phyloP scores from a whole-genome alignment of 2,113 vertebrate genomes.

The Zeus faber region DNA sequence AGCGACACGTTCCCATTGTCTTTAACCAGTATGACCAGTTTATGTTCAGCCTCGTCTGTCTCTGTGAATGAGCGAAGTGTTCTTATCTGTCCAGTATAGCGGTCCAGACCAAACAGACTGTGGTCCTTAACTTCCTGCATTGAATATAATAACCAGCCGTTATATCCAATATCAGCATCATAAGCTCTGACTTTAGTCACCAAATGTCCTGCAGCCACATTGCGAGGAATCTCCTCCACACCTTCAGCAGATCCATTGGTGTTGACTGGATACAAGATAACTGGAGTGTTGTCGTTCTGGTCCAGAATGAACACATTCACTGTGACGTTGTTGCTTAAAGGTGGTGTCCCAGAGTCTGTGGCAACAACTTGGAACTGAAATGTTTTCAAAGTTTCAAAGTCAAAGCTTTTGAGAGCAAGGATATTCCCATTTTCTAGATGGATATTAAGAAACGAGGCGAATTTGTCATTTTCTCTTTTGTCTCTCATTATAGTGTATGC shows the following conservation, averaged over 20 bases:
- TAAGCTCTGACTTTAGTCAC: slow-evolving; percentile 53
- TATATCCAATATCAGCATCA: slow-evolving; percentile 61
- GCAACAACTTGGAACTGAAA: slow-evolving; percentile 53
- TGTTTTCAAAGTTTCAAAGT: slow-evolving; percentile 25
- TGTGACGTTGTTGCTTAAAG: slow-evolving; percentile 42
- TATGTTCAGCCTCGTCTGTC: slow-evolving; percentile 46
- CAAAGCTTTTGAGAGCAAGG: slow-evolving; percentile 24
- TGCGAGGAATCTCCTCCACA: slow-evolving; percentile 28
- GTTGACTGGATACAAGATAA: slow-evolving; percentile 22
- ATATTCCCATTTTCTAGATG: slow-evolving; percentile 27
- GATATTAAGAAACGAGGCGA: slow-evolving; percentile 19
- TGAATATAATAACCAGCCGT: slow-evolving; percentile 53
- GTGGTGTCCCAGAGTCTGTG: slow-evolving; percentile 51
- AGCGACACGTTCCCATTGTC: slow-evolving; percentile 53
- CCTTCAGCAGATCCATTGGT: slow-evolving; percentile 24
- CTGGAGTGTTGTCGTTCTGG: slow-evolving; percentile 30
- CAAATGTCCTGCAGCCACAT: slow-evolving; percentile 48
- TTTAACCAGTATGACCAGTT: slow-evolving; percentile 49
- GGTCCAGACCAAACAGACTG: slow-evolving; percentile 52
- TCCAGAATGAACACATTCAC: slow-evolving; percentile 37
- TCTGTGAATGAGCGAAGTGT: slow-evolving; percentile 54
- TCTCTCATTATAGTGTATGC: slow-evolving; percentile 9
- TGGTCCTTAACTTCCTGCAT: slow-evolving; percentile 44
- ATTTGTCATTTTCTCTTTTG: background rate
- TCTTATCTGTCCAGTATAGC: slow-evolving; percentile 53